Evolutionary conservation across 2,113 vertebrate species (phyloP).

Genomic region (Uropsilus gracilis): DNA sequence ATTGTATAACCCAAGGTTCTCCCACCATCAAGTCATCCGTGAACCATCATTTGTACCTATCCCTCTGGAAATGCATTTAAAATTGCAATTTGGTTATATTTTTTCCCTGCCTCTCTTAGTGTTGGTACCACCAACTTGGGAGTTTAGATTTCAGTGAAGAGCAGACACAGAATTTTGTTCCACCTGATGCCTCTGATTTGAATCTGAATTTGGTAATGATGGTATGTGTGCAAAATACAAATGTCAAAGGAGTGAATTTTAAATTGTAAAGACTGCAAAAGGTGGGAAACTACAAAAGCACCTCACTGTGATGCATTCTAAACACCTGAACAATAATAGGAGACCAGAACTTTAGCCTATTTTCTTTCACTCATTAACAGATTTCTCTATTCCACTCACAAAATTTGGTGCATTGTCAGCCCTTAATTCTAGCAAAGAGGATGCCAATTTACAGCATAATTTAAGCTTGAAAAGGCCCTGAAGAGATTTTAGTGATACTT

Average conservation of each 20-base stretch:
- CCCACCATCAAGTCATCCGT: no score
- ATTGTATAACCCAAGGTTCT: no score
- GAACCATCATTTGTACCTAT: no score
- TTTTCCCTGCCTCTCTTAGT: neutral
- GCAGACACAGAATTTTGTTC: neutral
- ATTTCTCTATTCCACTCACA: neutral
- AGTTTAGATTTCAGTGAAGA: neutral
- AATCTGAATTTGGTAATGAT: neutral
- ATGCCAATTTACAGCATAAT: neutral
- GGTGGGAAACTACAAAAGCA: neutral
- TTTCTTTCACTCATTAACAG: neutral
- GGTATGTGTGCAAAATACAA: neutral
- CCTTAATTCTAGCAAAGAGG: neutral
- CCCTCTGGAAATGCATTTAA: no score
- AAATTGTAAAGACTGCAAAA: neutral
- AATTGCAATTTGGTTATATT: neutral
- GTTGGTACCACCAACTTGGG: neutral
- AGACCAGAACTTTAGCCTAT: neutral
- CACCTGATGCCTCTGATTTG: neutral
- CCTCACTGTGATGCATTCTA: neutral
- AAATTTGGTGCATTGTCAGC: rapidly evolving
- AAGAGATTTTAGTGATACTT: neutral
- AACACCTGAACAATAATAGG: neutral
- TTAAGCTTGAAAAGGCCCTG: neutral
- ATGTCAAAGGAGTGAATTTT: neutral